A percentile compares a stretch with the other conserved stretches of the same genome.
Evolutionary conservation across 2,888 invertebrate species (phyloP).

Genomic region (Clusia tigrina): DNA sequence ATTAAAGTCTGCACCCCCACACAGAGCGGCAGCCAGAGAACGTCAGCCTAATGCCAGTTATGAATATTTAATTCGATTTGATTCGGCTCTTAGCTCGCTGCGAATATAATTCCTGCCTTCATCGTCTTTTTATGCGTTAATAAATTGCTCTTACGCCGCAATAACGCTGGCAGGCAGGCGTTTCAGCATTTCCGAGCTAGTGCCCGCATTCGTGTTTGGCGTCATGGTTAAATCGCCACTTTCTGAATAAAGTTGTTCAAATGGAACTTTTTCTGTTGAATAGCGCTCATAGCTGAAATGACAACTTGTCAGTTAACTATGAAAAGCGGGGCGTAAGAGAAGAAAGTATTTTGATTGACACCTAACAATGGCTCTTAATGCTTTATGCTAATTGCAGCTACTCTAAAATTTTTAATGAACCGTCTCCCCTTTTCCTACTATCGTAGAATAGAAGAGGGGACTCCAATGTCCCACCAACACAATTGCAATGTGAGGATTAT

Average conservation of each 20-base stretch:
- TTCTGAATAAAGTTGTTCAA: constrained; percentile 23
- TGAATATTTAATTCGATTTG: constrained; percentile 59
- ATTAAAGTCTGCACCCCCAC: neutral
- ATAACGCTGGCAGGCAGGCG: constrained; percentile 14
- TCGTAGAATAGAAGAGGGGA: no score
- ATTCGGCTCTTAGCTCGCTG: constrained; percentile 38
- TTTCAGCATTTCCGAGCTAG: neutral
- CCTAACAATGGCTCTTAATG: constrained; percentile 56
- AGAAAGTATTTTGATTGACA: constrained; percentile 54
- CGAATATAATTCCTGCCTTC: constrained; percentile 23
- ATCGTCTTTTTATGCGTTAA: constrained; percentile 38
- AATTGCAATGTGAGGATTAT: no score
- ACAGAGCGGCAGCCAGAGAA: no score
- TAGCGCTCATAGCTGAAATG: no score
- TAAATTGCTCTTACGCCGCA: constrained; percentile 20
- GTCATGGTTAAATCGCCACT: constrained; percentile 1
- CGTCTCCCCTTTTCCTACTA: no score
- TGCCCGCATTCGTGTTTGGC: constrained; percentile 8
- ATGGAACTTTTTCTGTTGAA: constrained; percentile 35
- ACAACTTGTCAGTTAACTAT: constrained; percentile 40
- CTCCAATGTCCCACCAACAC: no score
- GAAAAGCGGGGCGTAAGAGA: constrained; percentile 37
- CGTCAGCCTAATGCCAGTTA: constrained; percentile 40
- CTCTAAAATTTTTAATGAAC: no score
- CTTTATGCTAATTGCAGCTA: constrained; percentile 52